These are phyloP conservation scores for Boloria selene DNA, from an alignment of 2,888 invertebrate genomes.

Conservation along the genomic window DNA sequence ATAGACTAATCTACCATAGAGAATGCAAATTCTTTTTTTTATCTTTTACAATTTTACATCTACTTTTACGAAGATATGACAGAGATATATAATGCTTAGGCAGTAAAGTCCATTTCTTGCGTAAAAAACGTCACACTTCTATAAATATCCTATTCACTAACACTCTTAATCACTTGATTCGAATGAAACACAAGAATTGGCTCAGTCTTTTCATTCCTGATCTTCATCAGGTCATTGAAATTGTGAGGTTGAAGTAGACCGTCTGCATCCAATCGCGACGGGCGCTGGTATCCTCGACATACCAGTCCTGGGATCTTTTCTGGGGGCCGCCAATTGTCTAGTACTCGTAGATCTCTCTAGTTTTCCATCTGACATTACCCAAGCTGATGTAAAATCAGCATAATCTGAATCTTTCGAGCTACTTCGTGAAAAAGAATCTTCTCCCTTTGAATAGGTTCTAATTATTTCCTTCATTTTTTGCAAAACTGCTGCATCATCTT, in stretches of 20 bases:
- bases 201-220: slow-evolving; percentile 46
- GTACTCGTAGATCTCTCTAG: slow-evolving; percentile 83
- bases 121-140: slow-evolving; percentile 23
- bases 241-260: slow-evolving; percentile 74
- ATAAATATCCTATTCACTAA: slow-evolving; percentile 31
- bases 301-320: slow-evolving; percentile 72
- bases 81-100: slow-evolving; percentile 34
- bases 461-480: slow-evolving; percentile 88
- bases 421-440: slow-evolving; percentile 73
- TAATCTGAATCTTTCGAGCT: slow-evolving; percentile 83
- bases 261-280: slow-evolving; percentile 69
- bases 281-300: slow-evolving; percentile 76
- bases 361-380: slow-evolving; percentile 88
- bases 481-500: slow-evolving; percentile 88
- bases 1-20: slow-evolving; percentile 31
- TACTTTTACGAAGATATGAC: slow-evolving; percentile 46
- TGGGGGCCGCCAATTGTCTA: slow-evolving; percentile 72
- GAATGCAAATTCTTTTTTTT: slow-evolving; percentile 35
- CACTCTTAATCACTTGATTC: slow-evolving; percentile 40
- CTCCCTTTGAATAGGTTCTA: slow-evolving; percentile 73
- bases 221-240: slow-evolving; percentile 64
- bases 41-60: slow-evolving; percentile 30
- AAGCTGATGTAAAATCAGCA: slow-evolving; percentile 87
- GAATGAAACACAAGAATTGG: slow-evolving; percentile 31
- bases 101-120: slow-evolving; percentile 19